Conservation (phyloP, 2,113 vertebrate genomes). For the Scortum barcoo region DNA sequence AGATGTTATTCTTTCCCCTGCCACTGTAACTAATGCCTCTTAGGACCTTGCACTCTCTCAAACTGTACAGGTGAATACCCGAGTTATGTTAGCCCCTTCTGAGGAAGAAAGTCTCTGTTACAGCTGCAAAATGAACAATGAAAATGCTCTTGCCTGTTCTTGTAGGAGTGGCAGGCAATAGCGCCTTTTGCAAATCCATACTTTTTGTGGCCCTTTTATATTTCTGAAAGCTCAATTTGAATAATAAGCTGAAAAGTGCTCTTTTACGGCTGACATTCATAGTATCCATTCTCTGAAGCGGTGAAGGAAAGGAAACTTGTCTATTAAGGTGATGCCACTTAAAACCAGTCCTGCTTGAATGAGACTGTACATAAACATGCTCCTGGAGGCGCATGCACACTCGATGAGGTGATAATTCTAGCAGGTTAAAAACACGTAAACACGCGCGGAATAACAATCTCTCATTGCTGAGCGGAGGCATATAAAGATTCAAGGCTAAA, state of each 20-base stretch:
- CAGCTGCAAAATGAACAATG: constrained; percentile 60
- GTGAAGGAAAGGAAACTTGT: constrained; percentile 12
- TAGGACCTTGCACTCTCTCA: constrained; percentile 16
- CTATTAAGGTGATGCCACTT: constrained; percentile 3
- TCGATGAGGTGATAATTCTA: constrained; percentile 9
- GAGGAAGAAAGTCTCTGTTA: constrained; percentile 26
- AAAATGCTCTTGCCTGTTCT: constrained; percentile 51
- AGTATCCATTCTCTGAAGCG: constrained; percentile 43
- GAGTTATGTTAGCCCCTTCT: constrained; percentile 24
- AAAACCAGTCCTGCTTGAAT: constrained; percentile 32
- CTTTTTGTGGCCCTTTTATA: constrained; percentile 50
- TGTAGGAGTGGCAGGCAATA: constrained; percentile 42
- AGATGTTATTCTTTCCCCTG: constrained; percentile 21
- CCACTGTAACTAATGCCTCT: constrained; percentile 28
- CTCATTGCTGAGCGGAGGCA: constrained; percentile 9
- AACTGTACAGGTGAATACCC: constrained; percentile 26
- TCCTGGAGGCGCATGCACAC: constrained; percentile 2
- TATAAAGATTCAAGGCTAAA: constrained; percentile 62
- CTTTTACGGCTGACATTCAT: constrained; percentile 56
- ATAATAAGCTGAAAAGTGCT: constrained; percentile 71
- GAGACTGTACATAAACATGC: constrained; percentile 31
- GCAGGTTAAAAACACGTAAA: constrained; percentile 34
- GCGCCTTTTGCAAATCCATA: constrained; percentile 41
- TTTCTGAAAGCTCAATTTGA: constrained; percentile 75
- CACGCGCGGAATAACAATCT: constrained; percentile 49